Evolutionary conservation across 2,888 invertebrate species (phyloP).

Genomic region (Diaphora mendica): DNA sequence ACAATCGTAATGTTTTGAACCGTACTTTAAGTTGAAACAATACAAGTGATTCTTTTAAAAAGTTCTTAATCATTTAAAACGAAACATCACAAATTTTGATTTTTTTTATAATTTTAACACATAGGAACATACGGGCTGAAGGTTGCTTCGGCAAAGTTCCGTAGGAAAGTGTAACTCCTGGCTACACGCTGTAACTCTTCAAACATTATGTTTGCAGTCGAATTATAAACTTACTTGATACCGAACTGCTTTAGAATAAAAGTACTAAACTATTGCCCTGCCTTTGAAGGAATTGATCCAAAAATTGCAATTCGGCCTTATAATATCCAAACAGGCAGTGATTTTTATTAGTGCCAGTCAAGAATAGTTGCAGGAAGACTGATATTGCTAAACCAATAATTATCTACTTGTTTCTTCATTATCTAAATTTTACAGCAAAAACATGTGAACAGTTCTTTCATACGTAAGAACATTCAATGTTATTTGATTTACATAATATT

Average conservation of each 20-base stretch:
- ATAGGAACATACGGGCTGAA: slow-evolving; percentile 42
- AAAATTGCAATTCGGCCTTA: slow-evolving; percentile 63
- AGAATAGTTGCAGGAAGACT: slow-evolving; percentile 65
- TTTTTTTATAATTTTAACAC: slow-evolving; percentile 46
- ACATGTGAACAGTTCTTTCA: slow-evolving; percentile 40
- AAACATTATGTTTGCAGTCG: slow-evolving; percentile 32
- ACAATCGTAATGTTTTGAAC: slow-evolving; percentile 42
- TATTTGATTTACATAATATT: slow-evolving; percentile 54
- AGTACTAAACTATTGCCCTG: slow-evolving; percentile 48
- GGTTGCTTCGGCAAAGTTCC: slow-evolving; percentile 40
- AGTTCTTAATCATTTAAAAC: slow-evolving; percentile 41
- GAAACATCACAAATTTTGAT: slow-evolving; percentile 53
- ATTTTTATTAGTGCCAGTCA: slow-evolving; percentile 46
- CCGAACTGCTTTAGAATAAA: slow-evolving; percentile 39
- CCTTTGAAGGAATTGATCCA: slow-evolving; percentile 67
- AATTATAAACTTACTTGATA: slow-evolving; percentile 41
- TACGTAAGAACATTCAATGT: slow-evolving; percentile 62
- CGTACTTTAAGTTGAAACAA: slow-evolving; percentile 50
- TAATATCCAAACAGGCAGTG: slow-evolving; percentile 41
- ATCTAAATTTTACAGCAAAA: slow-evolving; percentile 36
- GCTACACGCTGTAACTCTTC: slow-evolving; percentile 28
- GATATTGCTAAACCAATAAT: slow-evolving; percentile 55
- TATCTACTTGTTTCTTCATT: slow-evolving; percentile 43
- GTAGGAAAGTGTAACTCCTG: slow-evolving; percentile 27
- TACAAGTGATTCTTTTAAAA: slow-evolving; percentile 49